Percentiles rank a stretch among this genome's conserved stretches.
Conservation (phyloP, 1,140 invertebrate species). For the Drosophila murphyi region DNA sequence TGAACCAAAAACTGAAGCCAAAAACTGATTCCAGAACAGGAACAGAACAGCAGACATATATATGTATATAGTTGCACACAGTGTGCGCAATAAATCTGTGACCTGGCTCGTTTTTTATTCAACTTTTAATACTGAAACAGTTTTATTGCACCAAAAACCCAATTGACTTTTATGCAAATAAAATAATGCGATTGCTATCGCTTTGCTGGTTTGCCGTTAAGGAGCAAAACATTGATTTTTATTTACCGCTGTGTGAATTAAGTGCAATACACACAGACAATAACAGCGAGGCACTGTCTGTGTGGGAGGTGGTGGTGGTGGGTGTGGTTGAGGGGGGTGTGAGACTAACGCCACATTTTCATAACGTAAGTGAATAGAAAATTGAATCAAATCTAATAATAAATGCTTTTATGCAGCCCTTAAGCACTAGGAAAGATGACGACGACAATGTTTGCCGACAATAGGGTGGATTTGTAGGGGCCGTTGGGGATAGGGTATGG, state of each 20-base stretch:
- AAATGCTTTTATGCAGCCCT: conserved; percentile 83
- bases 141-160: conserved; percentile 68
- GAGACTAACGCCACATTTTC: conserved; percentile 76
- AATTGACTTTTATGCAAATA: conserved; percentile 83
- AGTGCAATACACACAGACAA: conserved; percentile 48
- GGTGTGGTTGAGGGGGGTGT: neutral
- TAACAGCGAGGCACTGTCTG: conserved; percentile 4
- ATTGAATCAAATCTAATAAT: conserved; percentile 84
- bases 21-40: conserved; percentile 20
- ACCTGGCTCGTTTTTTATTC: conserved; percentile 47
- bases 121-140: conserved; percentile 69
- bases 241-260: conserved; percentile 75
- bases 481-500: neutral
- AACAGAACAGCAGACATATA: conserved; percentile 11
- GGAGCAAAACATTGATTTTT: conserved; percentile 79
- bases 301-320: neutral
- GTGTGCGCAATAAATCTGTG: conserved; percentile 45
- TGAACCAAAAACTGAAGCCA: conserved; percentile 15
- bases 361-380: conserved; percentile 83
- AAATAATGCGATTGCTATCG: conserved; percentile 72
- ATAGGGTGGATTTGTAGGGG: conserved; percentile 22
- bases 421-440: conserved; percentile 82
- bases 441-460: conserved; percentile 44
- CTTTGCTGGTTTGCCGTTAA: conserved; percentile 34
- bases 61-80: conserved; percentile 31